phyloP scores from a whole-genome alignment of 2,888 invertebrate species.

The Poecilobothrus nobilitatus region DNA sequence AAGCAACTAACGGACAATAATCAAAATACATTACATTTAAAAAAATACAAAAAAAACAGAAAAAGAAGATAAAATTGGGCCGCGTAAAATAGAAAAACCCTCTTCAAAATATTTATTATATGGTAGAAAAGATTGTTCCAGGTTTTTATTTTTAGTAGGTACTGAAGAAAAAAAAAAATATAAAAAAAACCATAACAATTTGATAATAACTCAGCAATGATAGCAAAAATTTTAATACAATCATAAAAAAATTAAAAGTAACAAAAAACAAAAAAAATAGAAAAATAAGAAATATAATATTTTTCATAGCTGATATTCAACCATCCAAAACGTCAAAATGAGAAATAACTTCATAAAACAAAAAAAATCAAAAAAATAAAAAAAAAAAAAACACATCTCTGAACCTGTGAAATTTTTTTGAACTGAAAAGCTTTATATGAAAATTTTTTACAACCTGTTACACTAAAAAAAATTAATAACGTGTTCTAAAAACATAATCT shows the following conservation, averaged over 20 bases:
- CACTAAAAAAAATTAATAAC: background rate
- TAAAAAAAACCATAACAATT: background rate
- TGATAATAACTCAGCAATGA: background rate
- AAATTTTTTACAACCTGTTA: background rate
- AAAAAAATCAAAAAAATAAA: background rate
- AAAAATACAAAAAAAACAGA: too few species aligned
- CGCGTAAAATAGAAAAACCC: too few species aligned
- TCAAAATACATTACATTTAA: too few species aligned
- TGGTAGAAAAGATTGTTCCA: too few species aligned
- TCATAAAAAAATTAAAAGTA: background rate
- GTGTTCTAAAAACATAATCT: too few species aligned
- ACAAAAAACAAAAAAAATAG: too few species aligned
- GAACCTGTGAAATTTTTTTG: slow-evolving; percentile 2
- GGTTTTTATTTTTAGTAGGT: background rate
- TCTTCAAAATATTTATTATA: too few species aligned
- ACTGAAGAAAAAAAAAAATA: too few species aligned
- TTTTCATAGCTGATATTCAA: slow-evolving; percentile 6
- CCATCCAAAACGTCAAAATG: slow-evolving; percentile 6
- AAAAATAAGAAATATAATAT: background rate
- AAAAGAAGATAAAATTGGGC: too few species aligned
- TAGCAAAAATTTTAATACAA: background rate
- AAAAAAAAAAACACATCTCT: background rate
- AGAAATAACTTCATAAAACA: background rate
- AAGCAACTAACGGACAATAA: too few species aligned
- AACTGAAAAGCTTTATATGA: background rate